phyloP scores from a whole-genome alignment of 2,888 invertebrate species.

The Anaspis maculata region DNA sequence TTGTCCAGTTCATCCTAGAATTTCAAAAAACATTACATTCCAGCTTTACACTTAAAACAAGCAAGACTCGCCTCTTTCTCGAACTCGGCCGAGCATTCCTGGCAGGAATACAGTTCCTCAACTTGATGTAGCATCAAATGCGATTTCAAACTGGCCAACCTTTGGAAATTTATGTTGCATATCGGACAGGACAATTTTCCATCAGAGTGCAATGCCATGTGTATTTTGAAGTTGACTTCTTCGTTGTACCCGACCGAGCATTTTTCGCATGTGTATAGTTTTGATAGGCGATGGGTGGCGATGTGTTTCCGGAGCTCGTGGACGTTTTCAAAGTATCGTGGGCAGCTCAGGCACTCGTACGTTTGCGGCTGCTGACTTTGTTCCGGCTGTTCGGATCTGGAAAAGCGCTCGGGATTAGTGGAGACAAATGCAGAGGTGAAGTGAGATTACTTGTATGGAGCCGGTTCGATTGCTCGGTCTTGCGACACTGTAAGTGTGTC shows the following conservation, averaged over 20 bases:
- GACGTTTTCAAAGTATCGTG: slow-evolving; percentile 26
- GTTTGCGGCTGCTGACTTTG: slow-evolving; percentile 3
- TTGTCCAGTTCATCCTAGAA: slow-evolving; percentile 45
- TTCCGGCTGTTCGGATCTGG: background rate
- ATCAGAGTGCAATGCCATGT: slow-evolving; percentile 32
- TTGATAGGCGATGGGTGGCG: slow-evolving; percentile 30
- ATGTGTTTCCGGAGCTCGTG: slow-evolving; percentile 31
- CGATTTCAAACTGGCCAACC: slow-evolving; percentile 37
- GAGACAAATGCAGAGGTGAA: too few relatives aligned
- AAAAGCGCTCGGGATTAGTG: too few relatives aligned
- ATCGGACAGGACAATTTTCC: slow-evolving; percentile 35
- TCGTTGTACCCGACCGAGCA: slow-evolving; percentile 34
- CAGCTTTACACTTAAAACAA: slow-evolving; percentile 3
- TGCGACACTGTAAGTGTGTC: too few relatives aligned
- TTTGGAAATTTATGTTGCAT: slow-evolving; percentile 35
- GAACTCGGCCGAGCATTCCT: slow-evolving; percentile 35
- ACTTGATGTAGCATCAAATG: slow-evolving; percentile 39
- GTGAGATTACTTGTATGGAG: too few relatives aligned
- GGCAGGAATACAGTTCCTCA: slow-evolving; percentile 36
- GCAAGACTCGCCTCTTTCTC: slow-evolving; percentile 31
- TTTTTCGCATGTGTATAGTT: slow-evolving; percentile 34
- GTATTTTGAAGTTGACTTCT: slow-evolving; percentile 38
- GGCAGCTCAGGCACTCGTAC: slow-evolving; percentile 29
- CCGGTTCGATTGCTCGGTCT: too few relatives aligned
- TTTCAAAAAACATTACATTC: slow-evolving; percentile 17